phyloP scores from a whole-genome alignment of 2,888 invertebrate genomes.

The Aphidius colemani region DNA sequence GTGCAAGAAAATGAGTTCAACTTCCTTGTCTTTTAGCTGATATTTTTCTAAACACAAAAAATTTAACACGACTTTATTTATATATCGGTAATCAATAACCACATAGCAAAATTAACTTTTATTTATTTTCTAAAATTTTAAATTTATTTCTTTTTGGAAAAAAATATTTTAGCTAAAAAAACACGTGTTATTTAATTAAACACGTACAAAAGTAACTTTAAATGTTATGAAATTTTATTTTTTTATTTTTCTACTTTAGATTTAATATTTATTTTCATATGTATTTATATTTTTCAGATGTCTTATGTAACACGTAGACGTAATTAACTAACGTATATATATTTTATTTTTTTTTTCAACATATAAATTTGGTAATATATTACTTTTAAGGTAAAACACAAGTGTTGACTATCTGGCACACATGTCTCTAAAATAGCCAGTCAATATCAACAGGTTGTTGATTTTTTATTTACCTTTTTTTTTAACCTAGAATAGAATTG shows the following conservation, averaged over 20 bases:
- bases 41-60: conserved; percentile 8
- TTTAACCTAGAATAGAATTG: not conserved
- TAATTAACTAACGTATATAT: no score
- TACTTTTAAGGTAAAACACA: not conserved
- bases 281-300: no score
- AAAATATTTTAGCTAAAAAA: not conserved
- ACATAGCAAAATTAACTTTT: no score
- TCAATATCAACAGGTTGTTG: conserved; percentile 38
- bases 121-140: no score
- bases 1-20: conserved; percentile 17
- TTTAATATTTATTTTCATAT: not conserved
- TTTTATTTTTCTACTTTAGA: not conserved
- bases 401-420: not conserved
- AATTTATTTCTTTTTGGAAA: no score
- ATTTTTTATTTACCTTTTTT: conserved; percentile 26
- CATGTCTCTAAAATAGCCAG: conserved; percentile 18
- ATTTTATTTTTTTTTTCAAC: no score
- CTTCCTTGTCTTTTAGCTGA: conserved; percentile 5
- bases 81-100: conserved; percentile 15
- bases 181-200: conserved; percentile 11
- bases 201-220: not conserved
- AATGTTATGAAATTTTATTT: not conserved
- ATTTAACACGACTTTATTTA: conserved; percentile 23
- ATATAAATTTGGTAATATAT: conserved; percentile 3
- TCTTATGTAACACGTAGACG: no score